Evolutionary conservation across 1,140 invertebrate species (phyloP), one percentile per base, ranked within the genome.

Genomic region (Sycophila sp.): DNA sequence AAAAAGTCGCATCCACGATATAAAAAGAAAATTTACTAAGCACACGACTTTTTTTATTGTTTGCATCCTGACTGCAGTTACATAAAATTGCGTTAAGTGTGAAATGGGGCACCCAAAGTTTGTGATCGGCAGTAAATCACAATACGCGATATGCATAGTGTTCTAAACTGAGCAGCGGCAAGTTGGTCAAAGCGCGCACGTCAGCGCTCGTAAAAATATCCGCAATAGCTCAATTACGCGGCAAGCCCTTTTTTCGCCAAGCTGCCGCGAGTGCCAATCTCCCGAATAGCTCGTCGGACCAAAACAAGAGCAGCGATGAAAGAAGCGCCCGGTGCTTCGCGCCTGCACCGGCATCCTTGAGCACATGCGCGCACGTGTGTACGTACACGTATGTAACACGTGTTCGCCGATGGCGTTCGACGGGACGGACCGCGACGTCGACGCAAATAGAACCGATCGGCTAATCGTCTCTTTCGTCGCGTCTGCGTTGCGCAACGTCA

Each of bases 401-500:
- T 51, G 45, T 49, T 64, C 38, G 8, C 5, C 32, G 10, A 8
- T 3, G 7, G 22, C 49, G 26, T 24, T 53, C 28, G 49, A 53
- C 49, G 49, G 15, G 49, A 26, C 22, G 22, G 49, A 53, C 49
- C 26, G 49, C 49, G n/a, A n/a, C 49, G 26, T 13, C 1, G 49
- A 28, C 24, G 26, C 11, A 67, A 67, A 67, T 67, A 67, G 64
- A 67, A 67, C 36, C 38, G 55, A 42, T 67, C 64, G 26, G n/a
- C 26, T 67, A 56, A 67, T 67, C 64, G 49, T 15, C n/a, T 63
- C 45, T 49, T 63, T 49, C 58, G 38, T 49, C 42, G 17, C 11
- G 26, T 28, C 17, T 32, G 24, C 6, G 17, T 19, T 45, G n/a
- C 42, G n/a, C n/a, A 22, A 2, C 19, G 19, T 19, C n/a, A n/a